Evolutionary conservation across 2,113 vertebrate species (phyloP).

Genomic region (Abramis brama): DNA sequence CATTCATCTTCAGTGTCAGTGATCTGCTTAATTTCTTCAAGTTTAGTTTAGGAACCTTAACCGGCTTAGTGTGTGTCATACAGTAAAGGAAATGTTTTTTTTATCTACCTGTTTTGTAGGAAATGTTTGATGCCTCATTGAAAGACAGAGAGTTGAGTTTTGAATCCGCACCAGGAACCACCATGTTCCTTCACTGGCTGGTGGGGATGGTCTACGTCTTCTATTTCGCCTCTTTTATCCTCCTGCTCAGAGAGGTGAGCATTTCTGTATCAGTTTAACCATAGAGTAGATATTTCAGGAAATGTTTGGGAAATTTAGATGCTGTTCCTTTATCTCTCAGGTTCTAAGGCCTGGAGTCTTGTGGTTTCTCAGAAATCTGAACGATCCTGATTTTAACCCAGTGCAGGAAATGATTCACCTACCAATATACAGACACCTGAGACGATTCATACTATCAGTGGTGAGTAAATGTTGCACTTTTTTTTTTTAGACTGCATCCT

Average conservation of each 20-base stretch:
- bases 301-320: not conserved
- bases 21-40: not conserved
- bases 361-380: slow-evolving; percentile 98
- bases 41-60: not conserved
- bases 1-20: not conserved
- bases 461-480: slow-evolving; percentile 70
- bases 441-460: slow-evolving; percentile 96
- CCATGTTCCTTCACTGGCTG: slow-evolving; percentile 97
- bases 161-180: slow-evolving; percentile 92
- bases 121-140: slow-evolving; percentile 96
- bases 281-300: not conserved
- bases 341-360: slow-evolving; percentile 94
- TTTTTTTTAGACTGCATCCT: not conserved
- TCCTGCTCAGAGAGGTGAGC: slow-evolving; percentile 91
- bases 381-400: slow-evolving; percentile 97
- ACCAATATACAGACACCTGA: slow-evolving; percentile 93
- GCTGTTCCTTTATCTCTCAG: slow-evolving; percentile 64
- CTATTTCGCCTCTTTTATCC: slow-evolving; percentile 97
- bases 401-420: slow-evolving; percentile 99
- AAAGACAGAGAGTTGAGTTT: slow-evolving; percentile 94
- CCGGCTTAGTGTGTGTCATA: not conserved
- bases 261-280: not conserved
- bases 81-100: not conserved
- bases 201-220: slow-evolving; percentile 99
- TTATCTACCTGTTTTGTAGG: slow-evolving; percentile 71